Conservation (phyloP, 2,113 vertebrate species). For the Heliornis fulica region DNA sequence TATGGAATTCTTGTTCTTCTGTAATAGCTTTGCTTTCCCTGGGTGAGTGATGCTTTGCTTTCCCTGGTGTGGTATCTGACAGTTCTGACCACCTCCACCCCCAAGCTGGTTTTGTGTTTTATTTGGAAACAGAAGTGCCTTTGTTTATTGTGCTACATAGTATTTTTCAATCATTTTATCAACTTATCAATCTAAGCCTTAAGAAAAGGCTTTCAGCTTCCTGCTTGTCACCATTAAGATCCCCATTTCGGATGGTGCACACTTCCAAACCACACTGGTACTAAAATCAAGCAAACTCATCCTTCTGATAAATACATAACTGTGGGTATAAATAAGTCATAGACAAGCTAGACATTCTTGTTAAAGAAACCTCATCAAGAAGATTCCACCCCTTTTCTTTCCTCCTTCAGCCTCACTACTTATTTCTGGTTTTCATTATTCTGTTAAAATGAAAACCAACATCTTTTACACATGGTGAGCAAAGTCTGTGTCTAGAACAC, state of each 20-base stretch:
- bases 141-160: background rate
- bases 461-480: background rate
- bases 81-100: background rate
- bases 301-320: background rate
- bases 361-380: background rate
- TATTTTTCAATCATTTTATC: background rate
- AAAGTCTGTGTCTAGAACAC: background rate
- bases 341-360: background rate
- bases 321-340: background rate
- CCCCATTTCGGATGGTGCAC: background rate
- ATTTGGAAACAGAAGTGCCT: background rate
- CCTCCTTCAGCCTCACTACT: background rate
- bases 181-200: background rate
- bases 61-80: background rate
- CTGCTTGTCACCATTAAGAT: background rate
- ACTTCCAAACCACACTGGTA: background rate
- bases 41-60: background rate
- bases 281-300: background rate
- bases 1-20: background rate
- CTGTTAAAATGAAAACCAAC: background rate
- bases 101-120: background rate
- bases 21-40: background rate
- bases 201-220: background rate
- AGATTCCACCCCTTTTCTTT: background rate
- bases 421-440: background rate